Base-by-base conservation (phyloP, 2,113 vertebrate species). In the Accipiter cooperii region DNA sequence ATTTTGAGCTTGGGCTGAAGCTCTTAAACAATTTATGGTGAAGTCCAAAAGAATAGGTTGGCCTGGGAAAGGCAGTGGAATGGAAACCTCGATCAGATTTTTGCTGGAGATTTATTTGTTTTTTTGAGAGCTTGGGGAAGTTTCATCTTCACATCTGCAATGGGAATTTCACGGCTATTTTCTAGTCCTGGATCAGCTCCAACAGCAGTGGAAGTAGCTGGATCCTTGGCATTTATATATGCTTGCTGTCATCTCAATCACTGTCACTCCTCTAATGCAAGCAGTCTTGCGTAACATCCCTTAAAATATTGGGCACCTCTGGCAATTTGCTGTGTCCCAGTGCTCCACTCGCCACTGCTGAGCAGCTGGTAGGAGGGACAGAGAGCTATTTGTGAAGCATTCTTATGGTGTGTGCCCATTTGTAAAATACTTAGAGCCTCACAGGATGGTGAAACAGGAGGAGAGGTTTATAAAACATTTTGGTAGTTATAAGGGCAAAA, bases 271-370 rank as follows among this genome's bases (percentile, higher is more conserved):
- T 78, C 44, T 92, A 68, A 68, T 57, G 64, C 52, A 60, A 47
- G n/a, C 25, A 46, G 38, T 31, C 75, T 84, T 94, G 86, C 44
- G 33, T 78, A 54, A 92, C 42, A 52, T 71, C 73, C 90, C 60
- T 92, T 65, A 58, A 92, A 93, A 64, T 31, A 54, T 0, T 9
- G 68, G 49, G 40, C 24, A 80, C 64, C 42, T 70, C 60, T 95
- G 71, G 82, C 70, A 51, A 16, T 74, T 63, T 84, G 68, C 44
- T 88, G 34, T 38, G 36, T 73, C 14, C 63, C 40, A 24, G 1
- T 5, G 64, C 47, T 84, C 38, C 5, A 1, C 22, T 79, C 0
- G 0, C 44, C 22, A 2, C 38, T 44, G 74, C 66, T 57, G 89
- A 87, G 87, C 63, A 69, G 88, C 84, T 74, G 69, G 84, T n/a